These are phyloP conservation scores for Microvelia longipes DNA, from an alignment of 1,140 invertebrate genomes.

Conservation along the genomic window DNA sequence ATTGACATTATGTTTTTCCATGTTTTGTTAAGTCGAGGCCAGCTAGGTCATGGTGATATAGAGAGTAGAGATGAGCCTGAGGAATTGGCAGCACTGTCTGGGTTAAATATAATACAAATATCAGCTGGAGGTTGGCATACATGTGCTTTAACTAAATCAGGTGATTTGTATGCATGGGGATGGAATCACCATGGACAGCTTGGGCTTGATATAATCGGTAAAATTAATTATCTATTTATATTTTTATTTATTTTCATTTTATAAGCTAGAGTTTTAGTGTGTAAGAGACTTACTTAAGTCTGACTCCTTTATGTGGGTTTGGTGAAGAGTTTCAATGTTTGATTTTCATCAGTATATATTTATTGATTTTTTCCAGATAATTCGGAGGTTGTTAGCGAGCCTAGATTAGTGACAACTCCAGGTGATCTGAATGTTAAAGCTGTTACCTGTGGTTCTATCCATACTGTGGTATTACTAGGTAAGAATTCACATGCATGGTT, in stretches of 20 bases:
- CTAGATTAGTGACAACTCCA: neutral
- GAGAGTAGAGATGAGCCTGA: conserved; percentile 42
- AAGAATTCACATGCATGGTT: too few relatives aligned
- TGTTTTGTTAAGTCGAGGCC: conserved; percentile 49
- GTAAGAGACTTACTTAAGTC: neutral
- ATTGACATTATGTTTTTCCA: neutral
- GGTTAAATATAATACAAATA: conserved; percentile 47
- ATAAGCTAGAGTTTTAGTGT: neutral
- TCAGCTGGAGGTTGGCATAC: conserved; percentile 74
- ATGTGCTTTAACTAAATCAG: conserved; percentile 46
- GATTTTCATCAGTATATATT: neutral
- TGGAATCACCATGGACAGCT: conserved; percentile 73
- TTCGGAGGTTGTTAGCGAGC: neutral
- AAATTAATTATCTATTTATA: neutral
- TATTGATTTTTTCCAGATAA: neutral
- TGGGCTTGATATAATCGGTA: conserved; percentile 34
- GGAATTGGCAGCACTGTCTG: conserved; percentile 52
- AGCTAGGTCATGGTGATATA: conserved; percentile 60
- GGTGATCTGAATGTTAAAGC: neutral
- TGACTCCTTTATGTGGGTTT: neutral
- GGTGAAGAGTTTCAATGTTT: neutral
- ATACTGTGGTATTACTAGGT: neutral
- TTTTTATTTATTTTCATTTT: neutral
- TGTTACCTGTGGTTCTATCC: neutral
- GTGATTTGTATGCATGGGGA: conserved; percentile 64